phyloP scores from a whole-genome alignment of 1,140 invertebrate genomes.

The Archivesica marissinica region DNA sequence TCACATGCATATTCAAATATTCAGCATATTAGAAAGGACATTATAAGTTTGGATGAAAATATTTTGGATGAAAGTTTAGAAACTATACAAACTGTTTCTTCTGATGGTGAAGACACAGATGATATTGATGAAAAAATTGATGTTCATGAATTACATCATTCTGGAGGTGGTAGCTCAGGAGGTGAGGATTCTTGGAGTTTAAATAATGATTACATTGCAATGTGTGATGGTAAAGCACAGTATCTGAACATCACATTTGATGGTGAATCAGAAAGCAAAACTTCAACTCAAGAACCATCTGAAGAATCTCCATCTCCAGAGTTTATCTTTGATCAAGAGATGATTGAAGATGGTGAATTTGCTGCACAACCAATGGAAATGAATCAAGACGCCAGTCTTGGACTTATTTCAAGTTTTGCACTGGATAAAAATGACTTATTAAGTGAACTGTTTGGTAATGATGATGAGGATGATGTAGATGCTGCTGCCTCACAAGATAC shows the following conservation, averaged over 20 bases:
- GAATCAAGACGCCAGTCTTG: conserved; percentile 50
- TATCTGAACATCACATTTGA: conserved; percentile 63
- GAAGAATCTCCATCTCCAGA: conserved; percentile 58
- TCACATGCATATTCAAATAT: conserved; percentile 11
- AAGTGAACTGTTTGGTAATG: conserved; percentile 45
- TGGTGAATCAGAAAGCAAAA: conserved; percentile 59
- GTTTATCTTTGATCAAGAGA: conserved; percentile 62
- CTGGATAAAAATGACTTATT: conserved; percentile 54
- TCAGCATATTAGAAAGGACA: background rate
- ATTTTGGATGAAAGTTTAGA: conserved; percentile 29
- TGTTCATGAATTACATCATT: conserved; percentile 27
- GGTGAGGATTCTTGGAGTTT: conserved; percentile 61
- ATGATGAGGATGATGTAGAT: conserved; percentile 44
- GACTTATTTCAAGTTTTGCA: conserved; percentile 52
- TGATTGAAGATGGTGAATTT: conserved; percentile 64
- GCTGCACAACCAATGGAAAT: conserved; percentile 45
- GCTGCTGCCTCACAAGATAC: conserved; percentile 35
- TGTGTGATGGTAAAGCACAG: conserved; percentile 51
- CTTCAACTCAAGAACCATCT: conserved; percentile 48
- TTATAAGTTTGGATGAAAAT: conserved; percentile 41
- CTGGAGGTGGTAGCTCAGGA: conserved; percentile 48
- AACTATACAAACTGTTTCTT: background rate
- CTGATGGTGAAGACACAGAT: conserved; percentile 43
- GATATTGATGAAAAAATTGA: conserved; percentile 47
- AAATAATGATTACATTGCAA: conserved; percentile 36